These are phyloP conservation scores for Drosophila seclusa DNA, from an alignment of 2,888 invertebrate species.

Conservation along the genomic window DNA sequence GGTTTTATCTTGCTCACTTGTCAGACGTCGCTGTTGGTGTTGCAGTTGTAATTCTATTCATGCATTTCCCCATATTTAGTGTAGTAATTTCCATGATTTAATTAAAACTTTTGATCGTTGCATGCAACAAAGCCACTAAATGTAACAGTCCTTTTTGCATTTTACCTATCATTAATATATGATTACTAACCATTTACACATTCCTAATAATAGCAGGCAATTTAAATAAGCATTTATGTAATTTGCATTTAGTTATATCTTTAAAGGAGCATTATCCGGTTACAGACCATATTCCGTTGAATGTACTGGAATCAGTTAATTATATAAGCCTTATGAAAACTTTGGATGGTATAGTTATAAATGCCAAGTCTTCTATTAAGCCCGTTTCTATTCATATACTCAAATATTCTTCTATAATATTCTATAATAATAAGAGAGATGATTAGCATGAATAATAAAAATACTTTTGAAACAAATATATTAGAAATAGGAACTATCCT, in stretches of 20 bases:
- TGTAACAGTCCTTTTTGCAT: slow-evolving; percentile 21
- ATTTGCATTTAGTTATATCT: background rate
- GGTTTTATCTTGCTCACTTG: slow-evolving; percentile 49
- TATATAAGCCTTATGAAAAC: background rate
- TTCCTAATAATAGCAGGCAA: slow-evolving; percentile 43
- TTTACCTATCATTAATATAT: slow-evolving; percentile 40
- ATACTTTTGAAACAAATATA: background rate
- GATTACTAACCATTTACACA: slow-evolving; percentile 11
- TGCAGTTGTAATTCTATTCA: slow-evolving; percentile 22
- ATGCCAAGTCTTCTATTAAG: background rate
- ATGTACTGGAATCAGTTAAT: background rate
- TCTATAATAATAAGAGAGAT: background rate
- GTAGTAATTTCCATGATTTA: slow-evolving; percentile 63
- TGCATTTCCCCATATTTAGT: slow-evolving; percentile 12
- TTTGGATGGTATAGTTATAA: background rate
- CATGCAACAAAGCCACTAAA: slow-evolving; percentile 44
- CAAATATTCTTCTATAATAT: background rate
- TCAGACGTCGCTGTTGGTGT: slow-evolving; percentile 15
- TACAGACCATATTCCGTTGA: background rate
- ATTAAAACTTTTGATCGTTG: slow-evolving; percentile 66
- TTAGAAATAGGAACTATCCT: background rate
- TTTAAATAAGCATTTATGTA: slow-evolving; percentile 45
- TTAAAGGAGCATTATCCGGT: background rate
- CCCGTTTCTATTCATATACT: background rate
- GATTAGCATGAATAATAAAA: background rate